Evolutionary conservation across 2,113 vertebrate genomes (phyloP).

Genomic region (Oryzias curvinotus): DNA sequence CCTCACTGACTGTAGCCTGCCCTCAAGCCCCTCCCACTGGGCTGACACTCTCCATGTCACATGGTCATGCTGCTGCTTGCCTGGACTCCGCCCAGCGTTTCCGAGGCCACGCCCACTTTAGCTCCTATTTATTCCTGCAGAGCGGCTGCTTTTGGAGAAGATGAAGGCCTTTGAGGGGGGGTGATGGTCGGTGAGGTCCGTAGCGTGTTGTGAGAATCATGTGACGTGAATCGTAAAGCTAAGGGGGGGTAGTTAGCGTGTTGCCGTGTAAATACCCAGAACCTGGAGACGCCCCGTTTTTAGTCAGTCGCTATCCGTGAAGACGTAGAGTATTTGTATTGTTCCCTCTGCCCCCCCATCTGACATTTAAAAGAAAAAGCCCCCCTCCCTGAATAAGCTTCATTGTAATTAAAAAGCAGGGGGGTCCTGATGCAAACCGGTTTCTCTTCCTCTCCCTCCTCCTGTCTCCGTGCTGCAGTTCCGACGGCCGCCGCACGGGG

Average conservation of each 20-base stretch:
- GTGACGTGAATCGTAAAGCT: constrained; percentile 62
- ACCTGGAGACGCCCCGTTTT: constrained; percentile 69
- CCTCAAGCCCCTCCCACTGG: constrained; percentile 29
- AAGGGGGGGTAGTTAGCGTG: constrained; percentile 59
- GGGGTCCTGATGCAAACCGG: constrained; percentile 67
- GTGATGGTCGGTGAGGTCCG: constrained; percentile 41
- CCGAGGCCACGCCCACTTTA: constrained; percentile 57
- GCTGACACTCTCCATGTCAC: constrained; percentile 33
- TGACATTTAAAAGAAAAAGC: constrained; percentile 38
- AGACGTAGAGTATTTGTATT: constrained; percentile 76
- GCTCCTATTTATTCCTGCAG: constrained; percentile 75
- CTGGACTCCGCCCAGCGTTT: not conserved
- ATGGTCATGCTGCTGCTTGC: constrained; percentile 4
- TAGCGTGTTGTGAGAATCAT: constrained; percentile 53
- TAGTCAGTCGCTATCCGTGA: constrained; percentile 78
- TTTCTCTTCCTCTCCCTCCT: constrained; percentile 67
- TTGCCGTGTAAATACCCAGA: constrained; percentile 73
- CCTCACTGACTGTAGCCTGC: constrained; percentile 48
- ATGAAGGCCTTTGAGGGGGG: constrained; percentile 33
- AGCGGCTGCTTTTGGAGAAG: constrained; percentile 55
- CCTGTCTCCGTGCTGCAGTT: constrained; percentile 46
- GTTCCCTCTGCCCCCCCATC: constrained; percentile 33
- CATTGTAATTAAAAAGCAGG: constrained; percentile 57
- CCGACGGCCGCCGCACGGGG: constrained; percentile 27
- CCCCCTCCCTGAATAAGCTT: not conserved